Evolutionary conservation across 2,113 vertebrate species (phyloP).

Genomic region (Numida meleagris): DNA sequence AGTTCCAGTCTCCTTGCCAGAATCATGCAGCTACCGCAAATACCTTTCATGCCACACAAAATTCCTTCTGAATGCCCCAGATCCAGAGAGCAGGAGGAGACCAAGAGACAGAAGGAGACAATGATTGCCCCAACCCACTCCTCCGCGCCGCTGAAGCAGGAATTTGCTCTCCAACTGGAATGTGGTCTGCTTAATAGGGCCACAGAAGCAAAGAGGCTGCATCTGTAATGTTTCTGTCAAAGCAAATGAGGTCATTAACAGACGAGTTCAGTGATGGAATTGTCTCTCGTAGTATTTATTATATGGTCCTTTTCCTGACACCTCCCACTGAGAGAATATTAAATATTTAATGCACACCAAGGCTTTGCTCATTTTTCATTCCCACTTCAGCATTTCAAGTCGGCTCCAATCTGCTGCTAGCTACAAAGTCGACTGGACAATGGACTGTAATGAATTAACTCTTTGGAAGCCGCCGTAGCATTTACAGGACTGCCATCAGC

Average conservation of each 20-base stretch:
- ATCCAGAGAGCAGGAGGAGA: background rate
- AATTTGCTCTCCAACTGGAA: conserved; percentile 57
- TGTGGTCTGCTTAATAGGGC: conserved; percentile 35
- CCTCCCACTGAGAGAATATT: conserved; percentile 86
- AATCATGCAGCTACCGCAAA: background rate
- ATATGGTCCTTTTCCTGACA: conserved; percentile 84
- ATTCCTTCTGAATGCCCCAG: conserved; percentile 7
- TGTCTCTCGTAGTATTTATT: conserved; percentile 83
- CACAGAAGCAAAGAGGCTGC: conserved; percentile 35
- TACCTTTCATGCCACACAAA: background rate
- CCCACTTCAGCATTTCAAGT: conserved; percentile 78
- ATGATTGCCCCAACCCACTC: background rate
- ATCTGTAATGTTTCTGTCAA: conserved; percentile 79
- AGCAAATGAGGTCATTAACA: conserved; percentile 84
- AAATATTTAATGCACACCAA: conserved; percentile 84
- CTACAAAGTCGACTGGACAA: conserved; percentile 76
- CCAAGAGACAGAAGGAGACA: conserved; percentile 14
- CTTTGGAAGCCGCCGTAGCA: conserved; percentile 57
- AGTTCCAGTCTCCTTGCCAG: background rate
- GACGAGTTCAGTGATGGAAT: conserved; percentile 80
- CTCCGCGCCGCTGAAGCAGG: background rate
- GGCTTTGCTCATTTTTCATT: conserved; percentile 82
- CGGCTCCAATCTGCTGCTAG: conserved; percentile 72
- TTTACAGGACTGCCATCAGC: conserved; percentile 47
- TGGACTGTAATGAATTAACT: conserved; percentile 77